Conservation (phyloP, 2,888 invertebrate genomes). For the Bugula neritina region DNA sequence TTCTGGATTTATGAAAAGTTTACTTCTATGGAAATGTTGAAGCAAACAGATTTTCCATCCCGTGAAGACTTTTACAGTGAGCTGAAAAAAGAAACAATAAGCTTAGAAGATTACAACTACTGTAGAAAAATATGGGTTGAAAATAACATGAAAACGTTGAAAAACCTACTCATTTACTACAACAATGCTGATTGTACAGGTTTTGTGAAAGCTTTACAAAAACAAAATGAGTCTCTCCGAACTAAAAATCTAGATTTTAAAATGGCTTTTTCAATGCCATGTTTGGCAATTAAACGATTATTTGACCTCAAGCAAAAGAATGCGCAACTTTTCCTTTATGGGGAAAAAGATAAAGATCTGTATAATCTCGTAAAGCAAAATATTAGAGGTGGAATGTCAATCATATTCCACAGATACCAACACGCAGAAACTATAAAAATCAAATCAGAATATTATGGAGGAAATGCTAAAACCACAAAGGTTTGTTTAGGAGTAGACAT, state of each 20-base stretch:
- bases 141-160: slow-evolving; percentile 21
- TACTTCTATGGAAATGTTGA: slow-evolving; percentile 11
- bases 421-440: background rate
- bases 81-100: slow-evolving; percentile 9
- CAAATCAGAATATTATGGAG: slow-evolving; percentile 14
- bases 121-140: background rate
- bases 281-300: slow-evolving; percentile 2
- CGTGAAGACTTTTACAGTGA: slow-evolving; percentile 20
- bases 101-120: slow-evolving; percentile 12
- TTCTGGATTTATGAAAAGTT: slow-evolving; percentile 19
- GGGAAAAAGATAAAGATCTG: slow-evolving; percentile 22
- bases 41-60: slow-evolving; percentile 3
- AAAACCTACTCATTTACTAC: slow-evolving; percentile 7
- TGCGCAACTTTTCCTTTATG: background rate
- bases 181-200: slow-evolving; percentile 20
- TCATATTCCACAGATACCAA: slow-evolving; percentile 27
- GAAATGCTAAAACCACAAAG: background rate
- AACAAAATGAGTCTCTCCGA: background rate
- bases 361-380: slow-evolving; percentile 7
- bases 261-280: slow-evolving; percentile 19
- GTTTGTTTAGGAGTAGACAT: slow-evolving; percentile 1
- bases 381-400: slow-evolving; percentile 26
- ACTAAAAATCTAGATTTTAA: slow-evolving; percentile 13
- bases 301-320: background rate
- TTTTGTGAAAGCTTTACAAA: slow-evolving; percentile 1